Conservation (phyloP, 1,140 invertebrate species). For the Geopemphigus sp. region DNA sequence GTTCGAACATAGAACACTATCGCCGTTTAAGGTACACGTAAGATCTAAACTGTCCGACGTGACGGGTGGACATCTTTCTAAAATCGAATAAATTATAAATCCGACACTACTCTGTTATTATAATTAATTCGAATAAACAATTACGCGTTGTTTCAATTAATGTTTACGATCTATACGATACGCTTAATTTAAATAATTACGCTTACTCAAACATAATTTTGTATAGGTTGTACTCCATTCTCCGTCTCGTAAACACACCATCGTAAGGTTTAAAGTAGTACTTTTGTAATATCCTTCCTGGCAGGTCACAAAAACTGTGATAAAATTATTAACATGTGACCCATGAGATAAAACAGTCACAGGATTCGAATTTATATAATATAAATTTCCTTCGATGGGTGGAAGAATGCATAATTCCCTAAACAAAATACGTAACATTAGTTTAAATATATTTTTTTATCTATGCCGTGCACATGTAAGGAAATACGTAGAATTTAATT, state of each 20-base stretch:
- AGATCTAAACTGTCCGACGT: not conserved
- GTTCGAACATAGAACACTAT: not conserved
- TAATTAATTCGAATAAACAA: not conserved
- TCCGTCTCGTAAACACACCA: not conserved
- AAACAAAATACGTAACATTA: not conserved
- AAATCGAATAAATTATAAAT: no score
- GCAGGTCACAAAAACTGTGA: not conserved
- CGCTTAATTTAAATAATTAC: not conserved
- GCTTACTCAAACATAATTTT: slow-evolving; percentile 25
- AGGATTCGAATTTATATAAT: not conserved
- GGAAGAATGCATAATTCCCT: not conserved
- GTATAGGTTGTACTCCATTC: not conserved
- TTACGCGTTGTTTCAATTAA: no score
- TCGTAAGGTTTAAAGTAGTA: not conserved
- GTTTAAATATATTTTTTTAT: not conserved
- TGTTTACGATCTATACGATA: no score
- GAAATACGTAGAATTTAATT: no score
- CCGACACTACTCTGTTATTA: no score
- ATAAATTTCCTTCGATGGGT: not conserved
- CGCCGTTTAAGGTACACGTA: not conserved
- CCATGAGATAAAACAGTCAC: not conserved
- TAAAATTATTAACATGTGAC: not conserved
- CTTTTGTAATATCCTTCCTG: not conserved
- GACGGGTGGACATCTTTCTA: slow-evolving; percentile 7
- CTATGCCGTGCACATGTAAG: no score